phyloP scores from a whole-genome alignment of 2,113 vertebrate species.

The Gulo gulo region DNA sequence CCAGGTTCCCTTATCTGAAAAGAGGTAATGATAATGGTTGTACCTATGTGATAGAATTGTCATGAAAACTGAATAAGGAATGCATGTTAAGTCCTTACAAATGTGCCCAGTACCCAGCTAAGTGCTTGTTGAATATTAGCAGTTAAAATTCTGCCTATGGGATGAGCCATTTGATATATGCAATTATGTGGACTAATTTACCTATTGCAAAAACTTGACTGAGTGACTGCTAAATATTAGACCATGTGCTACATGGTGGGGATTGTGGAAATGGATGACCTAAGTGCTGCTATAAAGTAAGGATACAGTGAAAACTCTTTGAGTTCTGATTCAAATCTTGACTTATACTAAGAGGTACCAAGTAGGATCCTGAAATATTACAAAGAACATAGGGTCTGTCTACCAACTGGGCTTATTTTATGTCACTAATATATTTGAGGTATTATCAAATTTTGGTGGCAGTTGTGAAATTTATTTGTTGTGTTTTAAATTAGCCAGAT shows the following conservation, averaged over 20 bases:
- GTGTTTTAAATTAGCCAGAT: neutral
- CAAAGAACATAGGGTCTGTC: neutral
- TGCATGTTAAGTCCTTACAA: neutral
- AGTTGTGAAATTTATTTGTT: constrained; percentile 11
- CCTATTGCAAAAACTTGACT: neutral
- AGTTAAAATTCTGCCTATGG: neutral
- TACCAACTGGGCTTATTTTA: neutral
- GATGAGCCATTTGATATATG: neutral
- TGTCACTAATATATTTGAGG: neutral
- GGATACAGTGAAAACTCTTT: neutral
- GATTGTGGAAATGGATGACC: neutral
- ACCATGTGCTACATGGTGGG: neutral
- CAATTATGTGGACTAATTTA: neutral
- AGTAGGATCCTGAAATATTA: neutral
- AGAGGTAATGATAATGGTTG: neutral
- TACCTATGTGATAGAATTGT: neutral
- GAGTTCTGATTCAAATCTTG: neutral
- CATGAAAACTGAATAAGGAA: neutral
- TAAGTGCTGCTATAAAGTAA: neutral
- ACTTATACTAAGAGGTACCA: neutral
- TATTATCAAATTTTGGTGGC: neutral
- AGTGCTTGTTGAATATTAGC: neutral
- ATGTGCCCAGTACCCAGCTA: neutral
- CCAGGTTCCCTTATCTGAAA: neutral
- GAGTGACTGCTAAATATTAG: neutral